phyloP scores from a whole-genome alignment of 1,140 invertebrate species.

The Bradynema listronoti region DNA sequence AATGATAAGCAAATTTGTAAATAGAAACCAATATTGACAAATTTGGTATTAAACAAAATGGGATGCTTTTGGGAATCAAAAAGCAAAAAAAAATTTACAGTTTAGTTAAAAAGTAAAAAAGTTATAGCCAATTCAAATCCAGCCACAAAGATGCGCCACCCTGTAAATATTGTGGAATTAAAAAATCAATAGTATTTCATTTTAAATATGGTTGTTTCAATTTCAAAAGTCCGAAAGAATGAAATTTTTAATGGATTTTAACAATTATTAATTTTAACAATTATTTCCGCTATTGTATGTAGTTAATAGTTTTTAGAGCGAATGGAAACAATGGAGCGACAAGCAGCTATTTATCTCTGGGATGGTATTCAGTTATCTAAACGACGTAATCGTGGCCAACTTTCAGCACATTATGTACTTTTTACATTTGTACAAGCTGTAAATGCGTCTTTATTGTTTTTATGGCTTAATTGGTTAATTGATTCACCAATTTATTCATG shows the following conservation, averaged over 20 bases:
- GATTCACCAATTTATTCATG: slow-evolving; percentile 47
- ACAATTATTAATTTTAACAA: too few species aligned
- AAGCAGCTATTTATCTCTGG: slow-evolving; percentile 52
- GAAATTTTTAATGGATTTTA: slow-evolving; percentile 27
- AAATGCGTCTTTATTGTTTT: slow-evolving; percentile 47
- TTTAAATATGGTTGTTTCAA: not conserved
- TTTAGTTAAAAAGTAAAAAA: not conserved
- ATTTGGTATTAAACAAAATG: too few species aligned
- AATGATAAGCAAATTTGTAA: too few species aligned
- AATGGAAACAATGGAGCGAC: slow-evolving; percentile 45
- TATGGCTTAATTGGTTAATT: slow-evolving; percentile 48
- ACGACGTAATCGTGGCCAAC: slow-evolving; percentile 38
- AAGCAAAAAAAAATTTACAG: not conserved
- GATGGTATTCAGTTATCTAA: slow-evolving; percentile 49
- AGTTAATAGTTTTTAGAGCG: too few species aligned
- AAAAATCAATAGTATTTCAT: not conserved
- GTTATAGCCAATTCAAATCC: not conserved
- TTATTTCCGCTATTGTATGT: slow-evolving; percentile 12
- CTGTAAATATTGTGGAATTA: not conserved
- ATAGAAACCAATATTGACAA: not conserved
- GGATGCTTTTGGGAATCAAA: not conserved
- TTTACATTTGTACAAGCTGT: slow-evolving; percentile 46
- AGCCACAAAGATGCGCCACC: not conserved
- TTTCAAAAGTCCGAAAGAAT: not conserved
- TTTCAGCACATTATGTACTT: slow-evolving; percentile 48